These are phyloP conservation scores for Pogonocichla stellata DNA, from an alignment of 2,113 vertebrate species.

Conservation along the genomic window DNA sequence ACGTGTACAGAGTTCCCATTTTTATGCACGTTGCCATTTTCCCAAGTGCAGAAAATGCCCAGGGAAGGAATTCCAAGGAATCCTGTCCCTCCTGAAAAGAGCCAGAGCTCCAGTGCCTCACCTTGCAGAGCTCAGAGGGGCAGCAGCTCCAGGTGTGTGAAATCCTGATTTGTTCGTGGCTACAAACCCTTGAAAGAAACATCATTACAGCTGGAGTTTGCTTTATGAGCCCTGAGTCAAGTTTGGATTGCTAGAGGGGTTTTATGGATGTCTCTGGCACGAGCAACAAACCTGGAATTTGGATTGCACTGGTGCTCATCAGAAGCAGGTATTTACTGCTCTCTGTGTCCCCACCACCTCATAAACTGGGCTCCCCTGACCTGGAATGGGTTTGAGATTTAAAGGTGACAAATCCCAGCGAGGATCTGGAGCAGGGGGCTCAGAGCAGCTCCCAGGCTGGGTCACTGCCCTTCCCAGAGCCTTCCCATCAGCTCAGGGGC, in stretches of 20 bases:
- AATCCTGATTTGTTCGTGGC: conserved; percentile 23
- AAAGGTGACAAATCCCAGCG: neutral
- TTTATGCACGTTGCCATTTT: accelerated
- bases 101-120: neutral
- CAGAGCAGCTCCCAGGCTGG: neutral
- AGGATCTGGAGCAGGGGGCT: neutral
- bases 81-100: neutral
- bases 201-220: conserved; percentile 38
- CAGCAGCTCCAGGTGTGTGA: neutral
- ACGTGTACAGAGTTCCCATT: neutral
- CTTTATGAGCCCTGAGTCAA: conserved; percentile 48
- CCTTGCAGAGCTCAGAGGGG: neutral
- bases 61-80: neutral
- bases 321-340: conserved; percentile 39
- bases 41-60: neutral
- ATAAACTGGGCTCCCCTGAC: neutral
- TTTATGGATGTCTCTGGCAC: conserved; percentile 27
- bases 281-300: neutral
- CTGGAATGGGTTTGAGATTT: neutral
- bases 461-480: neutral
- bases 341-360: neutral
- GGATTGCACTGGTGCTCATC: neutral
- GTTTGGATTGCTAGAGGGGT: conserved; percentile 45
- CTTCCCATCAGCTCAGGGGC: neutral
- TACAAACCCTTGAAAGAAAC: conserved; percentile 19